Percentiles rank a stretch among this genome's conserved stretches.
Conservation (phyloP, 53 echinoderm and acorn worm genomes). For the Patiria pectinifera region DNA sequence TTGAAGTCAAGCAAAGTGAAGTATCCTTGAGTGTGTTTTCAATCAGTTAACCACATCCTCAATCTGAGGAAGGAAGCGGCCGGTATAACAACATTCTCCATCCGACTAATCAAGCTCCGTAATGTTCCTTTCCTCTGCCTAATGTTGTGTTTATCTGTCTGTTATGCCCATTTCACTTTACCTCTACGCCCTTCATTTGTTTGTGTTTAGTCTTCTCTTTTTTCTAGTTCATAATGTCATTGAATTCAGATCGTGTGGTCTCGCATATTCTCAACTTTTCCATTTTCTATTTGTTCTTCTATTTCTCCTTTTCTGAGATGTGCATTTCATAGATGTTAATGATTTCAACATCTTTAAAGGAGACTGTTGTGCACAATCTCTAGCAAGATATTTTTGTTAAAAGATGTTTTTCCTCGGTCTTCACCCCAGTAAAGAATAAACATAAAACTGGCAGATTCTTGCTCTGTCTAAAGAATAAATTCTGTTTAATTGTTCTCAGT, state of each 20-base stretch:
- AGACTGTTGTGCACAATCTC: no score
- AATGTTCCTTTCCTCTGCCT: constrained; percentile 36
- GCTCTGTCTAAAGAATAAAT: no score
- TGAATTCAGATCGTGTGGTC: not conserved
- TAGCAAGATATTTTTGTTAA: no score
- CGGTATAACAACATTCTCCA: constrained; percentile 28
- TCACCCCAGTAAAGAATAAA: no score
- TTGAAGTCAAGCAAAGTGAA: not conserved
- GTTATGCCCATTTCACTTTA: not conserved
- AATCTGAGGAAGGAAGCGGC: constrained; percentile 16
- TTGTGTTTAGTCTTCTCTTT: constrained; percentile 28
- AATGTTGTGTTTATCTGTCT: constrained; percentile 44
- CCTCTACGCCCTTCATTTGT: not conserved
- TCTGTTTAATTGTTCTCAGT: no score
- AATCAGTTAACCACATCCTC: constrained; percentile 5
- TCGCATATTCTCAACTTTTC: not conserved
- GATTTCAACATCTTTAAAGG: no score
- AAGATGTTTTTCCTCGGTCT: no score
- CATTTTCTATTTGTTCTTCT: not conserved
- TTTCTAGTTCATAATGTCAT: not conserved
- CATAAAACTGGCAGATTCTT: no score
- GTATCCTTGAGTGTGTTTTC: constrained; percentile 19
- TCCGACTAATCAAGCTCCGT: not conserved
- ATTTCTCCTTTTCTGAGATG: not conserved
- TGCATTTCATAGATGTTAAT: not conserved